Evolutionary conservation across 2,113 vertebrate genomes (phyloP).

Genomic region (Albula glossodonta): DNA sequence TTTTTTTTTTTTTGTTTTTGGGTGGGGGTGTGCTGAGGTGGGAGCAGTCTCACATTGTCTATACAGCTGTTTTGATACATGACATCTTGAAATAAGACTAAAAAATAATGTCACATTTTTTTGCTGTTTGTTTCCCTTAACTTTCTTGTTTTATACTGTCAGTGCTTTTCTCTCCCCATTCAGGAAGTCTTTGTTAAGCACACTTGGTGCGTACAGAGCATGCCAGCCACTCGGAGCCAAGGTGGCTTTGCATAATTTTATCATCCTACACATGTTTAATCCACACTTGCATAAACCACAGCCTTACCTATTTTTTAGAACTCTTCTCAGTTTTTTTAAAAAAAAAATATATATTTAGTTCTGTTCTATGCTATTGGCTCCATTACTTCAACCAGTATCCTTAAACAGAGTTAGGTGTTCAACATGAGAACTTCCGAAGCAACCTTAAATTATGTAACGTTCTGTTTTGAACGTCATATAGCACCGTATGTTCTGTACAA

Average conservation of each 20-base stretch:
- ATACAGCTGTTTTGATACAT: background rate
- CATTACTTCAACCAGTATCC: background rate
- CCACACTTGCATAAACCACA: background rate
- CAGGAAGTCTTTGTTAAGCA: background rate
- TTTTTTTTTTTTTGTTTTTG: slow-evolving; percentile 33
- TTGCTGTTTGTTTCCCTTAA: background rate
- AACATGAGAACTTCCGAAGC: background rate
- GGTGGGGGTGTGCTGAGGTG: slow-evolving; percentile 2
- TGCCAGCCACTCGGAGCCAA: background rate
- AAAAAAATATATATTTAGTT: background rate
- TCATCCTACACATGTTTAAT: background rate
- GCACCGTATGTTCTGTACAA: background rate
- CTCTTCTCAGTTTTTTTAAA: background rate
- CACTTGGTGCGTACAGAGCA: background rate
- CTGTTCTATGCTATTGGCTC: background rate
- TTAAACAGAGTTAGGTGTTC: background rate
- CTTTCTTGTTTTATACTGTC: background rate
- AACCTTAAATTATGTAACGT: background rate
- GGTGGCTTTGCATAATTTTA: background rate
- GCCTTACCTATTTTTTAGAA: background rate
- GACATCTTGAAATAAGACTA: background rate
- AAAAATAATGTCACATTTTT: background rate
- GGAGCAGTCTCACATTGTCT: background rate
- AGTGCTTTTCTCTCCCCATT: background rate
- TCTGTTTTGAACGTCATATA: background rate